Evolutionary conservation across 2,888 invertebrate species (phyloP).

Genomic region (Julus scanicus): DNA sequence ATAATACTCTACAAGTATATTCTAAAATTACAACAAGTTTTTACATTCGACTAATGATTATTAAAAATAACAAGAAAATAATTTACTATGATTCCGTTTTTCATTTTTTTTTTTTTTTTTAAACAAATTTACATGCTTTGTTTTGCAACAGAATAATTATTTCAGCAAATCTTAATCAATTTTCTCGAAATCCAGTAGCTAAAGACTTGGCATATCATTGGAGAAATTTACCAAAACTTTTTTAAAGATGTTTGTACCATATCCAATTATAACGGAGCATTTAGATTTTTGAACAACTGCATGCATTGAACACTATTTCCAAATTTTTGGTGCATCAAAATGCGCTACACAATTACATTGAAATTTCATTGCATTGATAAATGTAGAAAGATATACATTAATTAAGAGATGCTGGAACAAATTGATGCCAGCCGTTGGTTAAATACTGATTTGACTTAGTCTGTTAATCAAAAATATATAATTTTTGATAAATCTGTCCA

Average conservation of each 20-base stretch:
- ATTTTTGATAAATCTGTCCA: not conserved
- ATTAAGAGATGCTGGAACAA: not conserved
- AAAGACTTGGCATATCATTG: not conserved
- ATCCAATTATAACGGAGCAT: not conserved
- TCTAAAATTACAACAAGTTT: slow-evolving; percentile 40
- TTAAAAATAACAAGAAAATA: slow-evolving; percentile 47
- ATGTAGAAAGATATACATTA: not conserved
- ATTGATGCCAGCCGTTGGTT: not conserved
- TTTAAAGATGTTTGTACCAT: not conserved
- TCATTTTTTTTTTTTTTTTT: not conserved
- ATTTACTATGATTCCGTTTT: not conserved
- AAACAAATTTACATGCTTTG: not conserved
- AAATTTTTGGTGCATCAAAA: not conserved
- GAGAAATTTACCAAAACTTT: not conserved
- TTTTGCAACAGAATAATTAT: not conserved
- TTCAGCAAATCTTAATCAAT: not conserved
- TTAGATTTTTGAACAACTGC: too few species aligned
- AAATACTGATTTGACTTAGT: too few species aligned
- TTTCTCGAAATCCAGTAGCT: not conserved
- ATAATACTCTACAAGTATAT: slow-evolving; percentile 40
- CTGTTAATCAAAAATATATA: too few species aligned
- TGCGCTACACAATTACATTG: not conserved
- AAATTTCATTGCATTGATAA: not conserved
- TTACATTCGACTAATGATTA: slow-evolving; percentile 44
- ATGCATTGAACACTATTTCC: not conserved